Base-by-base conservation (phyloP, 2,113 vertebrate species). In the Eulacestoma nigropectus region DNA sequence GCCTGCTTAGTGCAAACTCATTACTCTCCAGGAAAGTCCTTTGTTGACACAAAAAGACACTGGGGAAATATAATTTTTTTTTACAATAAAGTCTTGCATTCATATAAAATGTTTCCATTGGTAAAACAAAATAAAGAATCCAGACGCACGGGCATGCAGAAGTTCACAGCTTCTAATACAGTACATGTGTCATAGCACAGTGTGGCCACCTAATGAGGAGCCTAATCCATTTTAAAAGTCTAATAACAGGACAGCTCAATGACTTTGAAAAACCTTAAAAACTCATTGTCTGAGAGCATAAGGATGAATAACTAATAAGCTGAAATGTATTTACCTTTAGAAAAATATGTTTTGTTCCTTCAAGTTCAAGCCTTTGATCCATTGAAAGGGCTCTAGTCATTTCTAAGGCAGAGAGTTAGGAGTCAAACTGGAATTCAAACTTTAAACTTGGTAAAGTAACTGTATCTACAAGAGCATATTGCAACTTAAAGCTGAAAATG, bases 1-100 rank as follows among this genome's bases (percentile, higher is more conserved):
- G 83, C 83, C 73, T 70, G 32, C 90, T 95, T 56, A 44, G 55
- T 77, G 60, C 86, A 95, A 95, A 89, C 89, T 92, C 89, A 70
- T 90, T 90, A 84, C 73, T 86, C 89, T 79, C 89, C 77, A 90
- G 80, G 75, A 81, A 96, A 93, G 73, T 84, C 86, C 68, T 95
- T 73, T 95, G 80, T 90, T 95, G 93, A 96, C 89, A 93, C 83
- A 81, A 78, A 95, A 92, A 83, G 79, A 65, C 95, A 90, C 89
- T 69, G 60, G 94, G 92, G 80, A 84, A 93, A 96, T 84, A 86
- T 9, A 88, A 20, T 5, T 42, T 84, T 76, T 59, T 93, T 91
- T 74, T 57, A 86, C 68, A 92, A 50, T 92, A 26, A 86, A 62
- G 55, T 63, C 60, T 74, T 96, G 72, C 76, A 55, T 83, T 73